Base-by-base conservation (phyloP, 2,113 vertebrate genomes). In the Alouatta palliata region DNA sequence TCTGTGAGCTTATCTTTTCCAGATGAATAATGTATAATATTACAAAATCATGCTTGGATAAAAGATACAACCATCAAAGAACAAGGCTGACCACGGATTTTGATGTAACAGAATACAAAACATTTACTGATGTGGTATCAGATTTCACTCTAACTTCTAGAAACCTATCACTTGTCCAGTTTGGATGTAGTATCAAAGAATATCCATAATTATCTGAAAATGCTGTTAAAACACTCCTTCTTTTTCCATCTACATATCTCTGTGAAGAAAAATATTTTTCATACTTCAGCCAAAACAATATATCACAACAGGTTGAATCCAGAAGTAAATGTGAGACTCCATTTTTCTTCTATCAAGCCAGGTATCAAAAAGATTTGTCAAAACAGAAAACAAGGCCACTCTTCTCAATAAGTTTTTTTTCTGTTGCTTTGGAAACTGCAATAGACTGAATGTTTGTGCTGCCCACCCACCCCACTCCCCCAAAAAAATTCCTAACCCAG, bases 351-450 rank as follows among this genome's bases (percentile, higher is more conserved):
- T 45, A 8, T 75, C 85, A 81, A 71, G 32, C 1, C 30, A 88
- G 82, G 43, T 37, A 54, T 66, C 61, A 94, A 96, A 87, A 76
- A 91, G 10, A 93, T 68, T 56, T 54, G 77, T 94, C 14, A 97
- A 82, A 95, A 75, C 37, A 80, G 13, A 81, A 88, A 83, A 58
- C 27, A 71, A 16, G 32, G 14, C 14, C 56, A 81, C 8, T 90
- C 56, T 79, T 92, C 76, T 82, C 91, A 58, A 52, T 64, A 84
- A 80, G 80, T 27, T 84, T 47, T 40, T 58, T 61, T 86, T 12
- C 61, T 64, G 61, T 86, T 86, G 37, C 49, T 92, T 87, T 80
- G 56, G 58, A 97, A 97, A 71, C 52, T 75, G 37, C 10, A 19
- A 45, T 21, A n/a, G 54, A 54, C 13, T n/a, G 54, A 71, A 91